These are phyloP conservation scores for Himantopus leucocephalus DNA, from an alignment of 2,113 vertebrate species.

Conservation along the genomic window DNA sequence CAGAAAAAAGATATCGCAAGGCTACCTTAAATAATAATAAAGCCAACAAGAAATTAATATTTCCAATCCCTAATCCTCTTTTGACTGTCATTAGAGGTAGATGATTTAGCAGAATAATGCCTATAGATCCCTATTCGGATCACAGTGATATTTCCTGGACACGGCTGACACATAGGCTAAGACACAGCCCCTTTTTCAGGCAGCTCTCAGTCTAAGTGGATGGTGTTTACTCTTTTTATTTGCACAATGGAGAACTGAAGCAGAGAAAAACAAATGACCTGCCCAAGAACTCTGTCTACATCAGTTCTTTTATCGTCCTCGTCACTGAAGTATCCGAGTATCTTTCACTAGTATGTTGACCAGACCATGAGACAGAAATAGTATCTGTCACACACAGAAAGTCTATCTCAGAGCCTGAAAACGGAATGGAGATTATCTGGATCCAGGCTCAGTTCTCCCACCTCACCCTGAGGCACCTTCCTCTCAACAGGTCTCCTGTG, in stretches of 20 bases:
- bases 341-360: not conserved
- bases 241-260: no score
- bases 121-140: not conserved
- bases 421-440: not conserved
- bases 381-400: not conserved
- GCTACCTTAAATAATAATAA: not conserved
- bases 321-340: not conserved
- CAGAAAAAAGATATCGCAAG: not conserved
- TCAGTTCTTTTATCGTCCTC: not conserved
- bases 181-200: not conserved
- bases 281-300: not conserved
- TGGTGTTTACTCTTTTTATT: no score
- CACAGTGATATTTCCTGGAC: not conserved
- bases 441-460: not conserved
- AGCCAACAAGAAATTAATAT: not conserved
- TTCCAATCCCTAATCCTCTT: not conserved
- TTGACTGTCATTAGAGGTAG: not conserved
- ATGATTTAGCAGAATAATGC: not conserved
- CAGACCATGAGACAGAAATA: not conserved
- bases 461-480: not conserved
- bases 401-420: not conserved
- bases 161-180: not conserved
- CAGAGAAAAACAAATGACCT: not conserved
- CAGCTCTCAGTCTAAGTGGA: not conserved
- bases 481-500: not conserved